Conservation (phyloP, 2,888 invertebrate genomes). For the Tryphoninae sp. region DNA sequence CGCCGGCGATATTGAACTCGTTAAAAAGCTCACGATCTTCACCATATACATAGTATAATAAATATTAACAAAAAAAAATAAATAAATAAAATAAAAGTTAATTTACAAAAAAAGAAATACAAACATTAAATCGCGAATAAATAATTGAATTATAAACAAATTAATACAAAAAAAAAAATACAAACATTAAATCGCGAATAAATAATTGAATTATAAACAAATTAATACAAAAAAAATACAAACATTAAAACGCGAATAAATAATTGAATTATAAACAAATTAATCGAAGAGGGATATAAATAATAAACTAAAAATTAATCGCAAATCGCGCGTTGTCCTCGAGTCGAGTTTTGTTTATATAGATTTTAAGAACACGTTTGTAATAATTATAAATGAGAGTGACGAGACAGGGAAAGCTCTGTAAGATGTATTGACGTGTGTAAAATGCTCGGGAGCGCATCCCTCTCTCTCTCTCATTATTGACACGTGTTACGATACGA, state of each 20-base stretch:
- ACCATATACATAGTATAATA: slow-evolving; percentile 18
- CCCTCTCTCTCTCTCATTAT: not conserved
- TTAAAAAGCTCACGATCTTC: slow-evolving; percentile 31
- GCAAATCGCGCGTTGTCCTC: slow-evolving; percentile 4
- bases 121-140: too few relatives aligned
- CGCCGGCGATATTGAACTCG: slow-evolving; percentile 58
- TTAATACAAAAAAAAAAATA: too few relatives aligned
- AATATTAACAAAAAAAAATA: slow-evolving; percentile 13
- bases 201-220: not conserved
- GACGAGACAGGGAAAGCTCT: not conserved
- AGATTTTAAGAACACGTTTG: not conserved
- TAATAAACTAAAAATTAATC: slow-evolving; percentile 13
- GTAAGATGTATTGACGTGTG: not conserved
- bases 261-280: not conserved
- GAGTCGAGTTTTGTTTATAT: not conserved
- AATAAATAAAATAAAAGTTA: too few relatives aligned
- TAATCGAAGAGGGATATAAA: not conserved
- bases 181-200: too few relatives aligned
- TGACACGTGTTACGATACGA: slow-evolving; percentile 1
- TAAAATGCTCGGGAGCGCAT: not conserved
- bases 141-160: too few relatives aligned
- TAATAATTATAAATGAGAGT: not conserved
- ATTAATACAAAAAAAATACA: not conserved
- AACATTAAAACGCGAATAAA: not conserved
- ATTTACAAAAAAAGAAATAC: too few relatives aligned